These are phyloP conservation scores for Mechanitis mazaeus DNA, from an alignment of 2,888 invertebrate genomes.

Conservation along the genomic window DNA sequence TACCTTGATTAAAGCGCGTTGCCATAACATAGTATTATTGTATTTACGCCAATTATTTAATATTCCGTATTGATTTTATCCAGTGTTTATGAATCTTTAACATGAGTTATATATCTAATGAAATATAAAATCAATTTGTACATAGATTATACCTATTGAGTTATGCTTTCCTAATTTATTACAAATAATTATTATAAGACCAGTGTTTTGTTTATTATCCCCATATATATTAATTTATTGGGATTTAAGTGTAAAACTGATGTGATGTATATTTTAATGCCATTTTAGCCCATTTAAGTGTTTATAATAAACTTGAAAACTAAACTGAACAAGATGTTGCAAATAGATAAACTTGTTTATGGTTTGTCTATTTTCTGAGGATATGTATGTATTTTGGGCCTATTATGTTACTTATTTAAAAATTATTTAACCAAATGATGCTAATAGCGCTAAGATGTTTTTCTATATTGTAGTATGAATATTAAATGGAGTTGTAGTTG, in stretches of 20 bases:
- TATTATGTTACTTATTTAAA: slow-evolving; percentile 62
- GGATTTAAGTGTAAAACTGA: slow-evolving; percentile 40
- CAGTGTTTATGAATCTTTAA: neutral
- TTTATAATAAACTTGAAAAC: neutral
- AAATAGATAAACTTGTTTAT: too few relatives aligned
- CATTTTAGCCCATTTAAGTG: slow-evolving; percentile 57
- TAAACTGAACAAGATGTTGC: neutral
- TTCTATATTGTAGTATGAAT: slow-evolving; percentile 49
- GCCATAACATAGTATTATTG: slow-evolving; percentile 62
- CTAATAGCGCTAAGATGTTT: slow-evolving; percentile 69
- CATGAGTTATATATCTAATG: neutral
- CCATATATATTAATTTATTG: slow-evolving; percentile 26
- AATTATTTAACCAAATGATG: slow-evolving; percentile 74
- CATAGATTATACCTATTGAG: neutral
- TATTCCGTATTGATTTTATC: neutral
- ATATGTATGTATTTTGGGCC: slow-evolving; percentile 8
- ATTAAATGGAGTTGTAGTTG: slow-evolving; percentile 57
- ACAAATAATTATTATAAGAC: neutral
- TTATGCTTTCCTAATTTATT: slow-evolving; percentile 6
- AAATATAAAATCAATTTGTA: neutral
- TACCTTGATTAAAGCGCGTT: slow-evolving; percentile 67
- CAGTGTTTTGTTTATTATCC: neutral
- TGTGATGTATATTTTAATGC: slow-evolving; percentile 73
- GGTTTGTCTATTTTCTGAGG: too few relatives aligned
- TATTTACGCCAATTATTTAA: slow-evolving; percentile 43